Base-by-base conservation (phyloP, 1,140 invertebrate genomes). In the Gonioctena quinquepunctata region DNA sequence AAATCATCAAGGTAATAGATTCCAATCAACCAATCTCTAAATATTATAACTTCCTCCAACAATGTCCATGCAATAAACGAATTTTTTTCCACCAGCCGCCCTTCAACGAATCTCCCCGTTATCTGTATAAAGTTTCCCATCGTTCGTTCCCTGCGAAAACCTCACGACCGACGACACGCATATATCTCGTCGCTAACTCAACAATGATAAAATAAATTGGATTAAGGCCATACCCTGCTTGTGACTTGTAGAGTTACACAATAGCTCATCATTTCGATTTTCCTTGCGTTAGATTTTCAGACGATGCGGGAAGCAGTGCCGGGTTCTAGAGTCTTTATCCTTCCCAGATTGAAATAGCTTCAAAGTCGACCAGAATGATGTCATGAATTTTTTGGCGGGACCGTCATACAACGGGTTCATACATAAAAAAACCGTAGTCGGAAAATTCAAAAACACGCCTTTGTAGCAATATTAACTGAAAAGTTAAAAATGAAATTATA, bases 151-250 rank as follows among this genome's bases (percentile, higher is more conserved):
- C 21, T n/a, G 52, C 54, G 48, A 61, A 68, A 68, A 68, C 66
- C 66, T 27, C 66, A 74, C 60, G 63, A 65, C 63, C 60, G 63
- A 65, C 63, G 21, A 26, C 50, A 48, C 62, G 70, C 69, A 70
- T 69, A 77, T 75, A 72, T 75, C 73, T 73, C 69, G 56, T 69
- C 71, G 74, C 77, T 78, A 76, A 81, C 74, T 76, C 76, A 80
- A 81, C 79, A 81, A 81, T 80, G 79, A 79, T 73, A 79, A 82
- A 82, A 82, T 82, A 82, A 81, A 82, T 81, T 80, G 79, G 79
- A 82, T 82, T 82, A 82, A 80, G 79, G 77, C 70, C 78, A 77
- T 71, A 71, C 64, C 79, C 73, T 69, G 66, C 59, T 79, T 73
- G 77, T 79, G 79, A 79, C 77, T 80, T 76, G 79, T 75, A 79